A percentile compares a stretch with the other conserved stretches of the same genome.
Conservation (phyloP, 2,888 invertebrate genomes). For the Eupeodes latifasciatus region DNA sequence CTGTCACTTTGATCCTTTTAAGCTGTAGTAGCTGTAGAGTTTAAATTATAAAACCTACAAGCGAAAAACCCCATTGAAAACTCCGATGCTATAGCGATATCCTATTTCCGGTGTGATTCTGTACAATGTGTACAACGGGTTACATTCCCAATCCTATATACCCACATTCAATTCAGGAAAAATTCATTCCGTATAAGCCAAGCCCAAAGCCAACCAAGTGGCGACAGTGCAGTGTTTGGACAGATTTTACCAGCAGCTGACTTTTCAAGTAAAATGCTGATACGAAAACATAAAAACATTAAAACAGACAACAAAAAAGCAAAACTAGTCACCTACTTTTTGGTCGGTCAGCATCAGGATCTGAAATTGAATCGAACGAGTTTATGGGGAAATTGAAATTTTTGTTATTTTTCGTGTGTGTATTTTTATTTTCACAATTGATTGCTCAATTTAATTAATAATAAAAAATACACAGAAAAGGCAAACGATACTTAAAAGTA, state of each 20-base stretch:
- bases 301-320: neutral
- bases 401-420: neutral
- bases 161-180: neutral
- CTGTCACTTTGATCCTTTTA: constrained; percentile 34
- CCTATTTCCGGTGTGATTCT: constrained; percentile 20
- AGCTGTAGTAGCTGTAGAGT: neutral
- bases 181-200: too few relatives aligned
- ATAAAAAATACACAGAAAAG: too few relatives aligned
- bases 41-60: neutral
- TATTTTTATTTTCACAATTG: neutral
- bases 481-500: too few relatives aligned
- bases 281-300: neutral
- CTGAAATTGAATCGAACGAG: constrained; percentile 4
- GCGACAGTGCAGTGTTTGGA: constrained; percentile 10
- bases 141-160: neutral
- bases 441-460: constrained; percentile 7
- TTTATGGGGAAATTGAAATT: neutral
- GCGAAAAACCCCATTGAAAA: constrained; percentile 10
- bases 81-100: neutral
- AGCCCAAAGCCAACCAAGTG: neutral
- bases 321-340: neutral
- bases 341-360: constrained; percentile 19
- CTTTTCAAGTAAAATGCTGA: constrained; percentile 7
- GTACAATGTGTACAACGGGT: neutral
- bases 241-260: neutral